Base-by-base conservation (phyloP, 2,797 vertebrate species). In the Leptatherina wallacei region DNA sequence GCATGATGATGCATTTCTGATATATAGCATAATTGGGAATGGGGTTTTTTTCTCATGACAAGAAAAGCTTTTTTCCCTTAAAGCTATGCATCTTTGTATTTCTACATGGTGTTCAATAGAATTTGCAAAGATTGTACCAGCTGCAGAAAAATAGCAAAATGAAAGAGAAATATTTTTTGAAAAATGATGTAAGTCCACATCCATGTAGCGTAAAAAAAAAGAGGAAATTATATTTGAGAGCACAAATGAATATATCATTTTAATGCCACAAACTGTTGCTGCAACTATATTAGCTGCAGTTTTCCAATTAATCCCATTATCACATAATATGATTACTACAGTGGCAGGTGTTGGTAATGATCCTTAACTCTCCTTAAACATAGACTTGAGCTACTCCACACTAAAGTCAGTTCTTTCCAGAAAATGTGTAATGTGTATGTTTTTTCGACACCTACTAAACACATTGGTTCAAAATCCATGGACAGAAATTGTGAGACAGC, bases 61-160 rank as follows among this genome's bases (percentile, higher is more conserved):
- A 47, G 68, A 61, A 72, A 80, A 85, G 4, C 16, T 60, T 61
- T 76, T 32, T 71, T 76, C 35, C 70, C 47, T 73, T 38, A 60
- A 33, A 75, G 35, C 61, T 58, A 35, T 14, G 55, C 71, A 75
- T 81, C 61, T 73, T 59, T 78, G 61, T 63, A 66, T 76, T 85
- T 66, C 69, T 73, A 56, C 24, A 44, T 18, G 11, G 30, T 18
- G 30, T 61, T 82, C 65, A 85, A 84, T 75, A 12, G 68, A 36
- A 76, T 84, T 82, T 85, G 65, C 55, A 73, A 77, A 61, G 69
- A 65, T 54, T 73, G 55, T 66, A 61, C 59, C 47, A 80, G 55
- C 33, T 42, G 8, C 30, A 62, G 20, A 38, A 16, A 33, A 65
- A 42, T 61, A 40, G 16, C 16, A 44, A 18, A 6, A 18, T 44